Conservation (phyloP, 2,113 vertebrate species). For the Ictidomys tridecemlineatus region DNA sequence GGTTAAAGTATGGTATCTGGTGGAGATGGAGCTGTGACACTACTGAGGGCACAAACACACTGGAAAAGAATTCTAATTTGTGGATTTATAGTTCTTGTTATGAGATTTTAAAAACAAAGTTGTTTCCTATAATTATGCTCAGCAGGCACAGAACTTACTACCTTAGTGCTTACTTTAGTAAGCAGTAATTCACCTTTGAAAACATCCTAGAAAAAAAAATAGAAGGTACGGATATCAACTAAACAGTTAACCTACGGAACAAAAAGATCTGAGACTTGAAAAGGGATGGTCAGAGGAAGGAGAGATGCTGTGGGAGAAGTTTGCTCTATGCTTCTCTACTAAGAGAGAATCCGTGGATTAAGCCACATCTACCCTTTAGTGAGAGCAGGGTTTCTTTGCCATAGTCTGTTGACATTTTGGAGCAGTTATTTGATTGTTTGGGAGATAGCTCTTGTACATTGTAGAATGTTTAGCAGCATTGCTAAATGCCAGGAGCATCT, state of each 20-base stretch:
- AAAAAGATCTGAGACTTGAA: not conserved
- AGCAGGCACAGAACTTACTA: constrained; percentile 74
- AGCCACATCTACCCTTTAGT: not conserved
- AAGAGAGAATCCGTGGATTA: not conserved
- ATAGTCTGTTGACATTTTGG: not conserved
- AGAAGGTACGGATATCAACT: constrained; percentile 41
- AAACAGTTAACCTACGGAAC: constrained; percentile 10
- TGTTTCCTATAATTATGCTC: constrained; percentile 79
- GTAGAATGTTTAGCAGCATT: not conserved
- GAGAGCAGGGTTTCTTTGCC: not conserved
- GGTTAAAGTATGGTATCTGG: not conserved
- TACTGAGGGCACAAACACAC: constrained; percentile 58
- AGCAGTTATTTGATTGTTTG: not conserved
- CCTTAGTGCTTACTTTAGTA: constrained; percentile 64
- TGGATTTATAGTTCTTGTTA: constrained; percentile 67
- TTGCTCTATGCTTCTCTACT: not conserved
- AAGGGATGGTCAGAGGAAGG: not conserved
- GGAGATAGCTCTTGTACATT: not conserved
- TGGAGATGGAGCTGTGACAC: not conserved
- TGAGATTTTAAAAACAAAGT: constrained; percentile 74
- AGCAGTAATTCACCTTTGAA: constrained; percentile 76
- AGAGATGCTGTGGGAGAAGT: not conserved
- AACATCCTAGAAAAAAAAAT: constrained; percentile 61
- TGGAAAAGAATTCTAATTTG: constrained; percentile 69
- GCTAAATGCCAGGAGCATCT: not conserved